Evolutionary conservation across 2,888 invertebrate species (phyloP).

Genomic region (Aspidiotus destructor): DNA sequence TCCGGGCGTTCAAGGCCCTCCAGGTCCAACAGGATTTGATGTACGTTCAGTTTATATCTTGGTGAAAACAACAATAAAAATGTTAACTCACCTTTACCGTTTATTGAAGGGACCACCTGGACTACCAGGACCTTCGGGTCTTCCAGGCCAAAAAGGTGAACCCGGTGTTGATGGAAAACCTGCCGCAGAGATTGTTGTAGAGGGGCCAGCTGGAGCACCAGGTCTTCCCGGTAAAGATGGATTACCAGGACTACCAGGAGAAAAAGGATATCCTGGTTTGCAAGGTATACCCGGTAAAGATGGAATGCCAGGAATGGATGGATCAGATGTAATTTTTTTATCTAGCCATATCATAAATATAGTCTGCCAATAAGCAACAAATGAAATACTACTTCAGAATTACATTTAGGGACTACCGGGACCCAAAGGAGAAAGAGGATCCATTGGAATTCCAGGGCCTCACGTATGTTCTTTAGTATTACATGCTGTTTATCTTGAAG

Average conservation of each 20-base stretch:
- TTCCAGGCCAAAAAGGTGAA: slow-evolving; percentile 18
- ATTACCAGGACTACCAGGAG: slow-evolving; percentile 10
- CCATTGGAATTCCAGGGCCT: neutral
- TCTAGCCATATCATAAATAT: too few relatives aligned
- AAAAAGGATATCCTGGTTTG: slow-evolving; percentile 39
- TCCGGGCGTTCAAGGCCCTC: slow-evolving; percentile 11
- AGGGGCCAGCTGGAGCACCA: slow-evolving; percentile 19
- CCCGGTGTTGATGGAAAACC: slow-evolving; percentile 14
- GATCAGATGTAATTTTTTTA: slow-evolving; percentile 22
- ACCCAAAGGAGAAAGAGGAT: slow-evolving; percentile 35
- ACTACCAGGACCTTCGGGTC: slow-evolving; percentile 9
- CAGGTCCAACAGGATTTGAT: slow-evolving; percentile 12
- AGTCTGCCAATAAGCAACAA: too few relatives aligned
- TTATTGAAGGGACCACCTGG: slow-evolving; percentile 13
- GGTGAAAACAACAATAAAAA: neutral
- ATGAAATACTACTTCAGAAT: too few relatives aligned
- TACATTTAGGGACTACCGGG: slow-evolving; percentile 40
- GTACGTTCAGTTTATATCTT: neutral
- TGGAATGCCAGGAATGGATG: slow-evolving; percentile 37
- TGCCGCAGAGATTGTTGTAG: neutral
- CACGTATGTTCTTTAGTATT: slow-evolving; percentile 4
- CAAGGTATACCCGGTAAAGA: slow-evolving; percentile 44
- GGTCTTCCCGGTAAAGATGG: slow-evolving; percentile 9
- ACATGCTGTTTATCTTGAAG: too few relatives aligned
- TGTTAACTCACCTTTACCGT: too few relatives aligned